Evolutionary conservation across 37 sponge, comb jelly and placozoan genomes (phyloP).

Genomic region (Agelas oroides): DNA sequence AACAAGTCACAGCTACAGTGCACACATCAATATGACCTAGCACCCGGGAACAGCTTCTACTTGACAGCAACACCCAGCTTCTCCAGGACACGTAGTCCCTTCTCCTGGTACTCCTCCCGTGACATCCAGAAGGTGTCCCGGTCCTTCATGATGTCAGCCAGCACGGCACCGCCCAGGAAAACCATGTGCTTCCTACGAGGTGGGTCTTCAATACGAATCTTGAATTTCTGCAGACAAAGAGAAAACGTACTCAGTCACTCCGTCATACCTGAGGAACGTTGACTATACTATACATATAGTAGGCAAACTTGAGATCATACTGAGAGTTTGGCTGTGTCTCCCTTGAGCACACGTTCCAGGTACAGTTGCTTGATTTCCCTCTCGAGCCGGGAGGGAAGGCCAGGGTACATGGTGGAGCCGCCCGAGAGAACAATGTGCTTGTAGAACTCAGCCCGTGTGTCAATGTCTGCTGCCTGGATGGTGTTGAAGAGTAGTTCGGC

Average conservation of each 20-base stretch:
- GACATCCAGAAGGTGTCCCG: constrained; percentile 98
- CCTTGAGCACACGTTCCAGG: constrained; percentile 95
- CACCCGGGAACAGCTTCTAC: constrained; percentile 4
- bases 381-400: constrained; percentile 97
- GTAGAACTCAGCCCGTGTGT: constrained; percentile 97
- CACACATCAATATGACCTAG: too few relatives aligned
- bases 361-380: constrained; percentile 99
- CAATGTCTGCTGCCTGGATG: constrained; percentile 98
- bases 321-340: constrained; percentile 87
- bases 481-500: constrained; percentile 99
- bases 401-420: constrained; percentile 99
- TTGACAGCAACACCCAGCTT: constrained; percentile 93
- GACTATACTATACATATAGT: background rate
- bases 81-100: constrained; percentile 96
- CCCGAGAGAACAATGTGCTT: constrained; percentile 99
- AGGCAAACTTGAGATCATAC: constrained; percentile 57
- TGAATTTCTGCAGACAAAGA: constrained; percentile 89
- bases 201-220: constrained; percentile 99
- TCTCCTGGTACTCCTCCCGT: constrained; percentile 96
- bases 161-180: constrained; percentile 98
- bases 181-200: constrained; percentile 99
- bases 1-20: too few relatives aligned
- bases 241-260: background rate
- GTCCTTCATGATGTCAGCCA: constrained; percentile 99
- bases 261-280: background rate